Conservation (phyloP, 2,888 invertebrate genomes). For the Pristionchus fissidentatus region DNA sequence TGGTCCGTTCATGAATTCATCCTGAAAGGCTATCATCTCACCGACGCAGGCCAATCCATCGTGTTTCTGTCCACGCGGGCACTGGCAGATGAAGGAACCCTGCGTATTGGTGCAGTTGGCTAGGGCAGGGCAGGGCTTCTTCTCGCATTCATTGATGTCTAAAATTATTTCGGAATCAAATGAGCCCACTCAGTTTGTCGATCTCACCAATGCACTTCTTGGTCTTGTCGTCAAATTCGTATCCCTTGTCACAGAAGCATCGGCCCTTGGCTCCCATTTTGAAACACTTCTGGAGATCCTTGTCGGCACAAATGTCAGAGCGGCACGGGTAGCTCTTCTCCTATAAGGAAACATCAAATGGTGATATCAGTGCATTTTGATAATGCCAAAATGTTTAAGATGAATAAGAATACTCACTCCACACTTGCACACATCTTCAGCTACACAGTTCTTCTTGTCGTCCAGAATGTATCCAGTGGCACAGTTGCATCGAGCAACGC, state of each 20-base stretch:
- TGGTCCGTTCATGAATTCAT: not conserved
- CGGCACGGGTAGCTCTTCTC: not conserved
- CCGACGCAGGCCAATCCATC: not conserved
- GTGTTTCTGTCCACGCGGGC: constrained; percentile 79
- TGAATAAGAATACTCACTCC: constrained; percentile 27
- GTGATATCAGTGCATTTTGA: not conserved
- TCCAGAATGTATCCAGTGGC: constrained; percentile 27
- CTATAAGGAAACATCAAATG: not conserved
- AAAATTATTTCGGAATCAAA: constrained; percentile 77
- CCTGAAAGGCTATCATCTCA: not conserved
- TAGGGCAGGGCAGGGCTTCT: constrained; percentile 90
- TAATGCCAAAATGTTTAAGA: not conserved
- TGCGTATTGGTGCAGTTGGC: constrained; percentile 95
- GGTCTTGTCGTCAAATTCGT: constrained; percentile 10
- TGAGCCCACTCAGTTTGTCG: not conserved
- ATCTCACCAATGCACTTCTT: constrained; percentile 40
- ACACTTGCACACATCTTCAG: constrained; percentile 41
- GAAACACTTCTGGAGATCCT: constrained; percentile 28
- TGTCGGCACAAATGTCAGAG: constrained; percentile 24
- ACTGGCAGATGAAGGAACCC: constrained; percentile 94
- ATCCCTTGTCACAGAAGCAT: constrained; percentile 41
- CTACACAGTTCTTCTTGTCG: constrained; percentile 39
- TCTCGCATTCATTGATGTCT: constrained; percentile 76
- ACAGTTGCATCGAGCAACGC: constrained; percentile 40
- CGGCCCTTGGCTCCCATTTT: not conserved